Evolutionary conservation across 2,113 vertebrate species (phyloP).

Genomic region (Hipposideros armiger): DNA sequence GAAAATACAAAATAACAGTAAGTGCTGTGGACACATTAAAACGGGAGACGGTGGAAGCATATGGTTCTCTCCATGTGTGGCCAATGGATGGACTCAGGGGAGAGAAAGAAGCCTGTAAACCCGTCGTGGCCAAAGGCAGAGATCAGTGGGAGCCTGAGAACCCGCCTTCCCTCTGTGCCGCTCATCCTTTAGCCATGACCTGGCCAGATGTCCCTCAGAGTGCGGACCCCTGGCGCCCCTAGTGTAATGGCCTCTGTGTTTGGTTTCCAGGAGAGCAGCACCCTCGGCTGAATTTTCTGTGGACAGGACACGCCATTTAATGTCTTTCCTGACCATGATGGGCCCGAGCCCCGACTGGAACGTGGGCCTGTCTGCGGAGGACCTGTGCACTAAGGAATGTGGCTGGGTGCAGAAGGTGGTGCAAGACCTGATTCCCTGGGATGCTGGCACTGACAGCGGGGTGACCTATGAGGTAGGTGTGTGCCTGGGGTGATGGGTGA

Average conservation of each 20-base stretch:
- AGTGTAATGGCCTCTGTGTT: neutral
- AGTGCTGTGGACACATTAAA: neutral
- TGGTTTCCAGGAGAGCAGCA: slow-evolving; percentile 93
- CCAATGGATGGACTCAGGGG: neutral
- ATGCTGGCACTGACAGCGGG: slow-evolving; percentile 97
- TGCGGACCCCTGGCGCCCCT: neutral
- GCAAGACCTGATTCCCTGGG: slow-evolving; percentile 99
- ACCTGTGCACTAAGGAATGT: slow-evolving; percentile 98
- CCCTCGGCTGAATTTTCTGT: slow-evolving; percentile 99
- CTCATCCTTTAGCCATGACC: neutral
- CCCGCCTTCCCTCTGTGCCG: neutral
- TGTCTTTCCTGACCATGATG: slow-evolving; percentile 99
- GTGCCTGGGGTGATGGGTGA: neutral
- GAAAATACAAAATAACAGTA: neutral
- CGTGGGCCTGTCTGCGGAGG: slow-evolving; percentile 96
- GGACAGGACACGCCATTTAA: slow-evolving; percentile 95
- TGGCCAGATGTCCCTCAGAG: neutral
- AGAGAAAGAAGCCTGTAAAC: neutral
- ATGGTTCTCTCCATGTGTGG: neutral
- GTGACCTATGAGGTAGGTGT: slow-evolving; percentile 95
- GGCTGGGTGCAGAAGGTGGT: slow-evolving; percentile 97
- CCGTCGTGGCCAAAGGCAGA: neutral
- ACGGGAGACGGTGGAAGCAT: neutral
- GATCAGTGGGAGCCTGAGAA: neutral
- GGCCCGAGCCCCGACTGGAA: slow-evolving; percentile 99